Evolutionary conservation across 2,888 invertebrate species (phyloP).

Genomic region (Polyploca ridens): DNA sequence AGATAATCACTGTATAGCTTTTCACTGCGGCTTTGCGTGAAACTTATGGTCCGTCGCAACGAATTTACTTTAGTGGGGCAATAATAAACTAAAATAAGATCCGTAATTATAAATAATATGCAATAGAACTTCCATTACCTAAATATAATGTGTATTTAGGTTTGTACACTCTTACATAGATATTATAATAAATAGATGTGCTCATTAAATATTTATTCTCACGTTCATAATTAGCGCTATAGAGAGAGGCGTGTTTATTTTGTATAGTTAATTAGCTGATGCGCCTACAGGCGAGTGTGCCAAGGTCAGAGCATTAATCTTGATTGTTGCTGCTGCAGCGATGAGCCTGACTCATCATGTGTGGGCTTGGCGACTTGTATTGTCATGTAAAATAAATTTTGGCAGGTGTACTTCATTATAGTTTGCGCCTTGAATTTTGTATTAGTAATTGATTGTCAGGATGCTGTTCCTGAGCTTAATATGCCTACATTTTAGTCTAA

Average conservation of each 20-base stretch:
- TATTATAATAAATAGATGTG: slow-evolving; percentile 4
- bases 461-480: slow-evolving; percentile 8
- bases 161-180: not conserved
- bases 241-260: slow-evolving; percentile 27
- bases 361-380: slow-evolving; percentile 37
- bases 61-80: too few relatives aligned
- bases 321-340: slow-evolving; percentile 17
- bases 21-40: too few relatives aligned
- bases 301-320: slow-evolving; percentile 39
- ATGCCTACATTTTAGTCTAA: slow-evolving; percentile 13
- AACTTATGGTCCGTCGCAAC: too few relatives aligned
- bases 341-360: slow-evolving; percentile 38
- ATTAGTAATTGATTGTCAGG: not conserved
- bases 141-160: too few relatives aligned
- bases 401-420: slow-evolving; percentile 34
- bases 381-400: slow-evolving; percentile 26
- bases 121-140: too few relatives aligned
- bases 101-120: too few relatives aligned
- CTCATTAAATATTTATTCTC: slow-evolving; percentile 4
- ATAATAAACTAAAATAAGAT: too few relatives aligned
- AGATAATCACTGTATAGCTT: not conserved
- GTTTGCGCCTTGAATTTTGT: slow-evolving; percentile 22
- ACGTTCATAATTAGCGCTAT: slow-evolving; percentile 5
- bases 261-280: slow-evolving; percentile 28
- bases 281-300: slow-evolving; percentile 29